These are phyloP conservation scores for Heliothis peltigera DNA, from an alignment of 2,888 invertebrate genomes.

Conservation along the genomic window DNA sequence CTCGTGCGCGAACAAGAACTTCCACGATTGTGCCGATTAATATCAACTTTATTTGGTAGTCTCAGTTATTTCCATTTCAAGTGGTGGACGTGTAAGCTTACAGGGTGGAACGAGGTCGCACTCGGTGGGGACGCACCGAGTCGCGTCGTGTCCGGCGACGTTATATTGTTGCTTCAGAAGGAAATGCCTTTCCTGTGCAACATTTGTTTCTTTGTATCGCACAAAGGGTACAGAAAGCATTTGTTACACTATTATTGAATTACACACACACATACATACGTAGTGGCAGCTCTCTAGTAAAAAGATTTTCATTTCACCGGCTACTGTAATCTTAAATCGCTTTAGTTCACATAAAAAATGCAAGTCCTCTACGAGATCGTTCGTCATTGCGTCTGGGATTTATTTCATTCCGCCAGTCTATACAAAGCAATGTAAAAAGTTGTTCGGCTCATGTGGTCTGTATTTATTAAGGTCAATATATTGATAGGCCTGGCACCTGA, in stretches of 20 bases:
- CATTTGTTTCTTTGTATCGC: slow-evolving; percentile 3
- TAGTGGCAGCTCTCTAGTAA: neutral
- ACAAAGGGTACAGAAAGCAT: neutral
- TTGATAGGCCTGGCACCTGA: slow-evolving; percentile 1
- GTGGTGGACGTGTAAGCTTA: neutral
- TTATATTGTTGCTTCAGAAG: slow-evolving; percentile 5
- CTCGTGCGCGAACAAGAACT: slow-evolving; percentile 36
- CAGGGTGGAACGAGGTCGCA: neutral
- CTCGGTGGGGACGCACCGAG: neutral
- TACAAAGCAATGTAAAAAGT: neutral
- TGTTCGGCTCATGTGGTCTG: neutral
- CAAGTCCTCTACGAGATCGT: neutral
- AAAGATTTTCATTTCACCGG: neutral
- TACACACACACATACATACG: no score
- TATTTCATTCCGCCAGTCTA: neutral
- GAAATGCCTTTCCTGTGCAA: slow-evolving; percentile 3
- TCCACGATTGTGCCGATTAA: slow-evolving; percentile 43
- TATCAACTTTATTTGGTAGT: slow-evolving; percentile 28
- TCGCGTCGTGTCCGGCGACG: neutral
- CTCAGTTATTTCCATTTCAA: slow-evolving; percentile 26
- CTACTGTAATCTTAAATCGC: neutral
- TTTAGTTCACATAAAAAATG: neutral
- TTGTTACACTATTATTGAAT: neutral
- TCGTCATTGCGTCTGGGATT: neutral
- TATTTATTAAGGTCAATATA: neutral